Percentiles rank a stretch among this genome's conserved stretches.
phyloP scores from a whole-genome alignment of 2,113 vertebrate species.

The Oxygymnocypris stewartii region DNA sequence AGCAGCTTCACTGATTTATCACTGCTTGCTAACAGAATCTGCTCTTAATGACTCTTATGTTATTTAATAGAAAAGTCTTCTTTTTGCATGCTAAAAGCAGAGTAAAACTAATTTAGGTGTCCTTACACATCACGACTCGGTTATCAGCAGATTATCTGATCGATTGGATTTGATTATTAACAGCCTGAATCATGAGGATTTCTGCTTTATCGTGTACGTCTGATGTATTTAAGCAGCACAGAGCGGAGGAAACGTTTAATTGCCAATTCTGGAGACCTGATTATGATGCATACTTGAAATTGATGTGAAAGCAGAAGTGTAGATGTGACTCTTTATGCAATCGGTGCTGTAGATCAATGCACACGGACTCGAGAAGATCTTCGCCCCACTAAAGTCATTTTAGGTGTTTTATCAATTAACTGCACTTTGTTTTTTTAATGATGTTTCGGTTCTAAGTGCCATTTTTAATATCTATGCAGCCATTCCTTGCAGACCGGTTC shows the following conservation, averaged over 20 bases:
- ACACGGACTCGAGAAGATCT: background rate
- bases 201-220: background rate
- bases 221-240: background rate
- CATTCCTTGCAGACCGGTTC: background rate
- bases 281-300: constrained; percentile 20
- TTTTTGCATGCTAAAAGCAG: too few relatives aligned
- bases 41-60: background rate
- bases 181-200: background rate
- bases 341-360: background rate
- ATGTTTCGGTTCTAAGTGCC: background rate
- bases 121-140: too few relatives aligned
- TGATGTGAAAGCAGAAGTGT: background rate
- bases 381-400: background rate
- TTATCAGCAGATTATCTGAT: background rate
- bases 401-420: background rate
- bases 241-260: background rate
- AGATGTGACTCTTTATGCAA: background rate
- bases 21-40: background rate
- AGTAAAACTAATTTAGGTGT: background rate
- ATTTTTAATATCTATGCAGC: constrained; percentile 39
- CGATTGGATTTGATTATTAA: background rate
- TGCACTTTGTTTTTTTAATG: constrained; percentile 10
- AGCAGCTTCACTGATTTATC: background rate
- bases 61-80: background rate
- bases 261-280: constrained; percentile 5